Evolutionary conservation across 2,113 vertebrate genomes (phyloP).

Genomic region (Lasiurus cinereus): DNA sequence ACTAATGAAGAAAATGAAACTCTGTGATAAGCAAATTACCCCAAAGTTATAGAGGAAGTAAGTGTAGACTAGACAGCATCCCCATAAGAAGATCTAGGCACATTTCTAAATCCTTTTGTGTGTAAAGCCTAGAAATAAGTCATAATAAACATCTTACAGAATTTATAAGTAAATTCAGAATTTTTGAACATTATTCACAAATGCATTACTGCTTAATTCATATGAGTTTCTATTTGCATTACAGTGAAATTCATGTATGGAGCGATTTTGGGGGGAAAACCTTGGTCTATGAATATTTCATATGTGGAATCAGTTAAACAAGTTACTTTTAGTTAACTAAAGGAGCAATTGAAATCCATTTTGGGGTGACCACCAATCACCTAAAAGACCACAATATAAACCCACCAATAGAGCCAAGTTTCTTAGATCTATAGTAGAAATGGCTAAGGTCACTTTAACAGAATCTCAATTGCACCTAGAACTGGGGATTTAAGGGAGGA

Average conservation of each 20-base stretch:
- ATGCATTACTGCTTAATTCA: background rate
- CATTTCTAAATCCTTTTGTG: background rate
- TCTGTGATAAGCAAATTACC: slow-evolving; percentile 23
- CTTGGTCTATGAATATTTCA: background rate
- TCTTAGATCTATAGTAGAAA: background rate
- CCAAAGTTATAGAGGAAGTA: background rate
- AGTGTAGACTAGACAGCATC: background rate
- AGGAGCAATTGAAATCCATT: background rate
- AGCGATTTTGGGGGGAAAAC: background rate
- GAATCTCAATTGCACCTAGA: slow-evolving; percentile 8
- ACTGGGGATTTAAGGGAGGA: background rate
- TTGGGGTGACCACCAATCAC: background rate
- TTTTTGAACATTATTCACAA: background rate
- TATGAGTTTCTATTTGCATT: background rate
- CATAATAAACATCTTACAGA: background rate
- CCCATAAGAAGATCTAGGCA: background rate
- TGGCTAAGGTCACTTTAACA: background rate
- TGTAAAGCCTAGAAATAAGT: background rate
- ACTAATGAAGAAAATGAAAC: background rate
- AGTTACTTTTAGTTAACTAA: background rate
- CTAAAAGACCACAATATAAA: slow-evolving; percentile 18
- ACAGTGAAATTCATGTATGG: slow-evolving; percentile 18
- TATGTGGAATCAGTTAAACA: background rate
- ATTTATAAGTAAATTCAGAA: background rate
- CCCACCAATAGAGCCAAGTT: background rate